Percentiles rank a stretch among this genome's conserved stretches.
Evolutionary conservation across 2,888 invertebrate species (phyloP).

Genomic region (Trachelus tabidus): DNA sequence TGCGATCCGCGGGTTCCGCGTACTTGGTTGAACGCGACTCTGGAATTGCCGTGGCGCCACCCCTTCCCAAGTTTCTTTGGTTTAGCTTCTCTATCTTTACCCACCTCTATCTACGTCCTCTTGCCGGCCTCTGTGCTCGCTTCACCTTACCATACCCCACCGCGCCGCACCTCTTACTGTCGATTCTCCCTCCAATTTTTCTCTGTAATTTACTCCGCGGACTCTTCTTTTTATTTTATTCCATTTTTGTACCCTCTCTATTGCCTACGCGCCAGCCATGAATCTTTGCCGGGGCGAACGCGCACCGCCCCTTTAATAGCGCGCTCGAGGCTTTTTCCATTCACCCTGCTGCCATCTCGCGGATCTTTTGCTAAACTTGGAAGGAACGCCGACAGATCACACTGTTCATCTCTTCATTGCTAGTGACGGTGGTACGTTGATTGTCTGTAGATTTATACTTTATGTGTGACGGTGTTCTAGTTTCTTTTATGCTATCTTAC

Average conservation of each 20-base stretch:
- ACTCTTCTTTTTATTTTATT: constrained; percentile 46
- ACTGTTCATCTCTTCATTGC: neutral
- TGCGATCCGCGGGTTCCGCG: constrained; percentile 54
- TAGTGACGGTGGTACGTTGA: neutral
- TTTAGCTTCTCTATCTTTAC: constrained; percentile 23
- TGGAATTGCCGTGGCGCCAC: constrained; percentile 65
- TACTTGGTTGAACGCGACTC: constrained; percentile 62
- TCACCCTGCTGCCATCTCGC: constrained; percentile 59
- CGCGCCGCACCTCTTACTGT: constrained; percentile 20
- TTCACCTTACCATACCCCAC: constrained; percentile 26
- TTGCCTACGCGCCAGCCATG: constrained; percentile 60
- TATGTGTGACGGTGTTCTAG: neutral
- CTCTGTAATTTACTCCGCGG: constrained; percentile 58
- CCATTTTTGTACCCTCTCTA: constrained; percentile 45
- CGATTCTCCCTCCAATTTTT: constrained; percentile 46
- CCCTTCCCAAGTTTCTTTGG: constrained; percentile 41
- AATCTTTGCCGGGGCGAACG: constrained; percentile 59
- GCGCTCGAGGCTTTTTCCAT: constrained; percentile 62
- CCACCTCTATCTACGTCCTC: constrained; percentile 30
- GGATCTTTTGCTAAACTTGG: constrained; percentile 13
- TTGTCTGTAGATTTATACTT: neutral
- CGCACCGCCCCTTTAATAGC: constrained; percentile 67
- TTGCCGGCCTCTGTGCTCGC: constrained; percentile 21
- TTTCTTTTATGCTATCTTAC: neutral
- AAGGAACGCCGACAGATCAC: neutral